Base-by-base conservation (phyloP, 2,888 invertebrate species). In the Dascillus cervinus region DNA sequence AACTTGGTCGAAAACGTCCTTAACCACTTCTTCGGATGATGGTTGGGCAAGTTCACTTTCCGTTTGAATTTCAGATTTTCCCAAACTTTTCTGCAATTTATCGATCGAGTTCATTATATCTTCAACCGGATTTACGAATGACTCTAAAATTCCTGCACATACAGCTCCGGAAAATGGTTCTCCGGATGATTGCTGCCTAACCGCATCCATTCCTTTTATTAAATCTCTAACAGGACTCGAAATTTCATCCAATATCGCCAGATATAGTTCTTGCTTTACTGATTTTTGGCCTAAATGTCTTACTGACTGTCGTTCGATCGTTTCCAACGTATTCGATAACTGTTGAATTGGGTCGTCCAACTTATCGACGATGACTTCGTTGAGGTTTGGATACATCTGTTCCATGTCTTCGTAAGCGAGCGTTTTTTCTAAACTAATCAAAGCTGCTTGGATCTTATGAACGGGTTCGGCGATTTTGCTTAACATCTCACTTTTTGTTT, bases 181-280 rank as follows among this genome's bases (percentile, higher is more conserved):
- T 2, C 43, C 43, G 3, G 46, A 41, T 22, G 48, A 39, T 39
- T 49, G 53, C 22, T 45, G 46, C 36, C 63, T 64, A 8, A 73
- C 50, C 3, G 60, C 49, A 6, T 79, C 76, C 41, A 80, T 63
- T 1, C 73, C 73, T 49, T 66, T 72, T 39, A 74, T 68, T 3
- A 82, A 57, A 53, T 79, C 77, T 31, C 75, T 64, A n/a, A 79
- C 65, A 0, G 79, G 75, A 9, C 73, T 71, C 46, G 75, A 72
- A 0, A 81, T 72, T 29, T 73, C 71, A 50, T 81, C 78, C 32
- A 81, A 68, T 15, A 79, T 68, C 32, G 75, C 73, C 34, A 77
- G 72, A 44, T 63, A 51, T 11, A 64, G 32, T 37, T 63, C 63
- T 42, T 64, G 63, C 4, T 53, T 45, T 12, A 58, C 22, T 3